These are phyloP conservation scores for Ceratosolen solmsi DNA, from an alignment of 1,140 invertebrate genomes.

Conservation along the genomic window DNA sequence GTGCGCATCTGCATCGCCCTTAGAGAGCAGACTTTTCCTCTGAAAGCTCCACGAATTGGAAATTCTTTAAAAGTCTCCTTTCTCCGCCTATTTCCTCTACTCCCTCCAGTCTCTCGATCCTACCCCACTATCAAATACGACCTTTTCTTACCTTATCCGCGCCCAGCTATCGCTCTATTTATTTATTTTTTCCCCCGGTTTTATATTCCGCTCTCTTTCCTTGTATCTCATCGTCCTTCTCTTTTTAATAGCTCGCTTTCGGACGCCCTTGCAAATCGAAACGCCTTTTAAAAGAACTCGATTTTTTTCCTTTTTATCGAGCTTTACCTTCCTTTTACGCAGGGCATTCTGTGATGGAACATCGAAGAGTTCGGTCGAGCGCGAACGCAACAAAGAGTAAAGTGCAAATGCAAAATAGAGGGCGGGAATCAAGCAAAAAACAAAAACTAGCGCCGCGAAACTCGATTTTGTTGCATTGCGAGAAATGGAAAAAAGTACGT, in stretches of 20 bases:
- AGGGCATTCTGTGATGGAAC: conserved; percentile 8
- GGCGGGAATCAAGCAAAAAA: conserved; percentile 21
- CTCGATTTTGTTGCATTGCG: too few species aligned
- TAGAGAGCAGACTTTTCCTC: conserved; percentile 35
- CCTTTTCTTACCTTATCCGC: conserved; percentile 15
- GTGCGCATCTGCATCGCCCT: neutral
- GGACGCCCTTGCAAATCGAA: conserved; percentile 22
- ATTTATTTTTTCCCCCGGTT: neutral
- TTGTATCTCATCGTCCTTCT: conserved; percentile 9
- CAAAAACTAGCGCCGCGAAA: too few species aligned
- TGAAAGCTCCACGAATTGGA: too few species aligned
- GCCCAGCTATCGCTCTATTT: neutral
- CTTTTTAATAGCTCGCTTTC: conserved; percentile 47
- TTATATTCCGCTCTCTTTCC: neutral
- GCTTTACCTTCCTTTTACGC: neutral
- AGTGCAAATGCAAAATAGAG: neutral
- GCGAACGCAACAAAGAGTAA: conserved; percentile 27
- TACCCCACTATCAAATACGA: neutral
- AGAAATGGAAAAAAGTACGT: neutral
- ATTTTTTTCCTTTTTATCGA: neutral
- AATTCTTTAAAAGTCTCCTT: conserved; percentile 56
- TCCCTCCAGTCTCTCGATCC: neutral
- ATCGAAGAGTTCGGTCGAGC: conserved; percentile 25
- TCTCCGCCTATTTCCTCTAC: conserved; percentile 4
- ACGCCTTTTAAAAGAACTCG: conserved; percentile 15